A percentile compares a stretch with the other conserved stretches of the same genome.
Evolutionary conservation across 1,140 invertebrate genomes (phyloP).

Genomic region (Physella acuta): DNA sequence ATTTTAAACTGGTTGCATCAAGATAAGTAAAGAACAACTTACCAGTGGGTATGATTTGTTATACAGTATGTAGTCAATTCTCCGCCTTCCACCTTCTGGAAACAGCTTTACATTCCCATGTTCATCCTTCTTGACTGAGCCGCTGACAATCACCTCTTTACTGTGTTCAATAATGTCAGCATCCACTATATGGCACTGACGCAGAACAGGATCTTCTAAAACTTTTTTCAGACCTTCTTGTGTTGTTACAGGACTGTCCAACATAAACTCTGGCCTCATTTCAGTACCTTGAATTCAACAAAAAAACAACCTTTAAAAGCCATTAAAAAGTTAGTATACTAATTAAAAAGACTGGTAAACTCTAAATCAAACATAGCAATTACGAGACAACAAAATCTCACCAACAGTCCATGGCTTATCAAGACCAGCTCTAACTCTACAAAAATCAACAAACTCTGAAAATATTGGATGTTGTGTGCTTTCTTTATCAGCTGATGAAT

Average conservation of each 20-base stretch:
- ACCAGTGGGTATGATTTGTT: conserved; percentile 29
- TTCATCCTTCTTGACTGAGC: conserved; percentile 25
- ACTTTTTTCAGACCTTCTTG: conserved; percentile 33
- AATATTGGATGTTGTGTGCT: conserved; percentile 29
- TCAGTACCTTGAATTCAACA: conserved; percentile 31
- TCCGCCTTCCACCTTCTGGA: conserved; percentile 33
- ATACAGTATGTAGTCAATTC: conserved; percentile 37
- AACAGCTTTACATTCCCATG: conserved; percentile 8
- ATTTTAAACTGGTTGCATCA: background rate
- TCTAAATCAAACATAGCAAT: no score
- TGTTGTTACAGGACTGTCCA: conserved; percentile 29
- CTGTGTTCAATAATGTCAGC: conserved; percentile 33
- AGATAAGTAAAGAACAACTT: background rate
- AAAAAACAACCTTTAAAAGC: background rate
- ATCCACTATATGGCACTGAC: conserved; percentile 36
- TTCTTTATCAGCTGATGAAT: conserved; percentile 29
- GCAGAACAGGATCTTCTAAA: conserved; percentile 31
- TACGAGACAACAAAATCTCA: conserved; percentile 23
- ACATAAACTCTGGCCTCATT: conserved; percentile 26
- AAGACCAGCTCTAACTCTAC: conserved; percentile 24
- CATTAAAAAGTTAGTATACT: no score
- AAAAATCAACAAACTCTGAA: conserved; percentile 33
- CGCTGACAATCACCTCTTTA: conserved; percentile 28
- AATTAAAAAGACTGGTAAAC: no score
- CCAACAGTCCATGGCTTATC: conserved; percentile 40